phyloP scores from a whole-genome alignment of 2,113 vertebrate genomes.

The Phyllostomus discolor region DNA sequence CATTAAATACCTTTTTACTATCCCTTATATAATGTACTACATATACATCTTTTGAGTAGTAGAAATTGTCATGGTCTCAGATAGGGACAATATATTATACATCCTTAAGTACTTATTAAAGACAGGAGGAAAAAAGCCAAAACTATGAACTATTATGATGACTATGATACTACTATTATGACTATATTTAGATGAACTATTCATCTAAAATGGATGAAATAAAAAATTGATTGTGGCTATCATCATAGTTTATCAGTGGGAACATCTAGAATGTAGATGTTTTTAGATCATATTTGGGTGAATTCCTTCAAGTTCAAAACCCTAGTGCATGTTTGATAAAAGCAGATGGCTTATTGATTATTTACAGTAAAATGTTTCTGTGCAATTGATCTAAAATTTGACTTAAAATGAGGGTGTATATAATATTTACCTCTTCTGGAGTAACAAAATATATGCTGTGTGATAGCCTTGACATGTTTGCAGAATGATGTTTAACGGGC shows the following conservation, averaged over 20 bases:
- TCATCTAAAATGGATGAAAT: neutral
- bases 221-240: neutral
- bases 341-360: neutral
- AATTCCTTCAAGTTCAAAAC: slow-evolving; percentile 22
- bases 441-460: neutral
- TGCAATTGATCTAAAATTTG: neutral
- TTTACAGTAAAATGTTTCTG: neutral
- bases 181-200: too few species aligned
- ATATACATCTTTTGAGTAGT: neutral
- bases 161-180: too few species aligned
- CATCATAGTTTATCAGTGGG: neutral
- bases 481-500: neutral
- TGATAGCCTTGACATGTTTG: neutral
- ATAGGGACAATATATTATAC: neutral
- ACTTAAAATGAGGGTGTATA: neutral
- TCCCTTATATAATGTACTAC: neutral
- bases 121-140: neutral
- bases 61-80: neutral
- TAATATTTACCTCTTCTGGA: neutral
- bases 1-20: neutral
- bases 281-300: neutral
- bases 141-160: neutral
- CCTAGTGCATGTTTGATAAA: neutral
- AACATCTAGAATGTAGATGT: neutral
- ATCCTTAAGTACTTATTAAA: neutral